Evolutionary conservation across 2,113 vertebrate genomes (phyloP).

Genomic region (Chloroceryle aenea): DNA sequence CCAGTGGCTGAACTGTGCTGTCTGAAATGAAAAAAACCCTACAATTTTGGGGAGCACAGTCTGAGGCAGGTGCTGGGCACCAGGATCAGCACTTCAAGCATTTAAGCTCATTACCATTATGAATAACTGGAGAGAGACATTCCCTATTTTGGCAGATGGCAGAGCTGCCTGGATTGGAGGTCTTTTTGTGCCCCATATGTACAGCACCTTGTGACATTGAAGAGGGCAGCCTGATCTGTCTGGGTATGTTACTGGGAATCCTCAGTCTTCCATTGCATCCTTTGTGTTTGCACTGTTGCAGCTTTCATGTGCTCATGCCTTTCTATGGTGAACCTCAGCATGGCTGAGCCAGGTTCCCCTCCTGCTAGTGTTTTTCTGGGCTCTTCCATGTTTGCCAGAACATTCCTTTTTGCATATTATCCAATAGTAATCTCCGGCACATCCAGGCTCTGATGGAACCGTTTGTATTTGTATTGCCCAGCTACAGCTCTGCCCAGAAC

Average conservation of each 20-base stretch:
- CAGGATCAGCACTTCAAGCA: background rate
- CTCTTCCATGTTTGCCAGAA: background rate
- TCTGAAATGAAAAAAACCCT: background rate
- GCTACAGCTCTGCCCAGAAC: background rate
- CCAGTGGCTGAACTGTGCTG: background rate
- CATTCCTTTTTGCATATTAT: background rate
- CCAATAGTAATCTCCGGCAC: background rate
- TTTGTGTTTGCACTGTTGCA: background rate
- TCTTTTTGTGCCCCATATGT: background rate
- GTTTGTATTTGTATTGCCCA: rapidly evolving
- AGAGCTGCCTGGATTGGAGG: background rate
- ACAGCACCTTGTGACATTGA: background rate
- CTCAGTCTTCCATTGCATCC: rapidly evolving
- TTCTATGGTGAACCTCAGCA: background rate
- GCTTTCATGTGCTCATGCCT: background rate
- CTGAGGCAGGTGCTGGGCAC: background rate
- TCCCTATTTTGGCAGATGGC: background rate
- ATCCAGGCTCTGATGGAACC: background rate
- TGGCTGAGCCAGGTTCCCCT: background rate
- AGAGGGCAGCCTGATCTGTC: background rate
- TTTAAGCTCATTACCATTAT: background rate
- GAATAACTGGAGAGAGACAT: background rate
- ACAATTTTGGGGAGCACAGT: background rate
- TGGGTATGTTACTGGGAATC: background rate
- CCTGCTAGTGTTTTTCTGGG: background rate